These are phyloP conservation scores for Abscondita cerata DNA, from an alignment of 2,888 invertebrate species.

Conservation along the genomic window DNA sequence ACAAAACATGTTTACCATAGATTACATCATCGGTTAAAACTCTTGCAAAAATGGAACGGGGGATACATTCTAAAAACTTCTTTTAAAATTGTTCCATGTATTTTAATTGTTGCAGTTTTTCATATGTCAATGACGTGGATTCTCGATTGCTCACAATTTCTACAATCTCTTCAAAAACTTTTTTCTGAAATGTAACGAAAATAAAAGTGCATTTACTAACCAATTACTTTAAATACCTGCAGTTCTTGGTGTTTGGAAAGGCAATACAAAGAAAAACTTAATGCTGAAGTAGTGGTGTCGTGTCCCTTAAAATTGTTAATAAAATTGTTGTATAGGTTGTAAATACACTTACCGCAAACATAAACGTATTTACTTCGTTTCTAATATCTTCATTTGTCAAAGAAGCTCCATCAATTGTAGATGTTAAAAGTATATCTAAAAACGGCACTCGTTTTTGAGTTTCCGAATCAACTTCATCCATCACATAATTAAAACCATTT, in stretches of 20 bases:
- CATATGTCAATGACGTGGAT: constrained; percentile 32
- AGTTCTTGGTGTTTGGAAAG: constrained; percentile 57
- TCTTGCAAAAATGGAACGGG: constrained; percentile 62
- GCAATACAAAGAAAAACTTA: constrained; percentile 58
- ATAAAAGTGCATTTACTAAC: not conserved
- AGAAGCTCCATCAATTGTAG: constrained; percentile 54
- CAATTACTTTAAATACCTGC: constrained; percentile 44
- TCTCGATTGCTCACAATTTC: constrained; percentile 50
- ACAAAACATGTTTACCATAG: constrained; percentile 41
- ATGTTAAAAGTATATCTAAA: constrained; percentile 29
- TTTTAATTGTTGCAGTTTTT: constrained; percentile 62
- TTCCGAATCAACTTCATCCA: constrained; percentile 18
- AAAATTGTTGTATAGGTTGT: not conserved
- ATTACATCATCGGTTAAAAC: constrained; percentile 54
- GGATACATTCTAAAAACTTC: constrained; percentile 64
- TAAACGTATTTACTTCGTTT: constrained; percentile 13
- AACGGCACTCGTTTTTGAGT: constrained; percentile 35
- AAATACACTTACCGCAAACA: constrained; percentile 11
- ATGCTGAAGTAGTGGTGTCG: constrained; percentile 59
- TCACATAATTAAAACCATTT: too few species aligned
- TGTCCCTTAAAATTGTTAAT: constrained; percentile 53
- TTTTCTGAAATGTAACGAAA: constrained; percentile 39
- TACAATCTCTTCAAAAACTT: constrained; percentile 54
- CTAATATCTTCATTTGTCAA: constrained; percentile 68
- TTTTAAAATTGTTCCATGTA: constrained; percentile 63